Evolutionary conservation across 2,797 vertebrate genomes (phyloP).

Genomic region (Nannoperca australis): DNA sequence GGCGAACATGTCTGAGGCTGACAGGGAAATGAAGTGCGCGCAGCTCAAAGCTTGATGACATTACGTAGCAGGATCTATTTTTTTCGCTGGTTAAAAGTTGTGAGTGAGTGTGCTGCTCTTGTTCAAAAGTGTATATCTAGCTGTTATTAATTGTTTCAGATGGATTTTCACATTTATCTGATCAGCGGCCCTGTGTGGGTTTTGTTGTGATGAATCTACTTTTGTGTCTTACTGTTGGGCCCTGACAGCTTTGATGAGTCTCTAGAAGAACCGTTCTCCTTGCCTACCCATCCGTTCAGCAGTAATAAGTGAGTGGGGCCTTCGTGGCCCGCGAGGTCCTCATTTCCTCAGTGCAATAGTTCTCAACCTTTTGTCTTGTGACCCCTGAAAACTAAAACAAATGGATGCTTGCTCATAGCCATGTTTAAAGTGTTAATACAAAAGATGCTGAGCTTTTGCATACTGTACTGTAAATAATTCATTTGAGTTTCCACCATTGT

Average conservation of each 20-base stretch:
- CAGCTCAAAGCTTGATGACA: conserved; percentile 8
- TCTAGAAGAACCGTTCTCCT: conserved; percentile 84
- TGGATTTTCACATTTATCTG: conserved; percentile 14
- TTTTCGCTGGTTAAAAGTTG: conserved; percentile 15
- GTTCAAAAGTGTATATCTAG: neutral
- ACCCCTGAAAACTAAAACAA: neutral
- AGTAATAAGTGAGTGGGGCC: conserved; percentile 88
- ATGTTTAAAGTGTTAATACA: conserved; percentile 2
- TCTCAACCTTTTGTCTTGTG: conserved; percentile 64
- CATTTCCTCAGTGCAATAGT: conserved; percentile 62
- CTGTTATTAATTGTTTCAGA: neutral
- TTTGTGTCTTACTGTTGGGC: conserved; percentile 79
- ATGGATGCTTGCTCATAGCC: neutral
- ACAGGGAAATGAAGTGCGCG: conserved; percentile 23
- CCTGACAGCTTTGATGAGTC: conserved; percentile 87
- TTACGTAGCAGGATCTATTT: neutral
- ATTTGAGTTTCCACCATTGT: neutral
- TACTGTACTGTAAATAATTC: neutral
- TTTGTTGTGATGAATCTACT: conserved; percentile 68
- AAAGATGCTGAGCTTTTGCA: neutral
- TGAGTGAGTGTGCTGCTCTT: neutral
- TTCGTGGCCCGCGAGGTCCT: conserved; percentile 60
- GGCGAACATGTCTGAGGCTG: conserved; percentile 30
- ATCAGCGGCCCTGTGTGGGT: conserved; percentile 5
- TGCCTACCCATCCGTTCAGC: conserved; percentile 82